These are phyloP conservation scores for Cottus gobio DNA, from an alignment of 2,113 vertebrate species.

Conservation along the genomic window DNA sequence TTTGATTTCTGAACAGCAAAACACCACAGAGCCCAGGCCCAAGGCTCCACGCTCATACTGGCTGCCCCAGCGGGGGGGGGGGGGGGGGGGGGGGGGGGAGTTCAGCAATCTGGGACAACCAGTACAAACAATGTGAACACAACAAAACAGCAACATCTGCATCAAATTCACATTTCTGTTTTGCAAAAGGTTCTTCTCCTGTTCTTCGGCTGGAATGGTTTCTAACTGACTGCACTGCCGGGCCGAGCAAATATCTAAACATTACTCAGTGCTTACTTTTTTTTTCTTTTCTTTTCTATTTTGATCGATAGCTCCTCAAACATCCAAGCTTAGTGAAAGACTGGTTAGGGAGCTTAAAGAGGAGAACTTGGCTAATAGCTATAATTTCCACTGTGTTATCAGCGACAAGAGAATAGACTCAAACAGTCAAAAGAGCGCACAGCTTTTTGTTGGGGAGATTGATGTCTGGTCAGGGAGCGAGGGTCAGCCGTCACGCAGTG, in stretches of 20 bases:
- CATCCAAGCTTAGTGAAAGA: constrained; percentile 28
- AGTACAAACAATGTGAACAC: constrained; percentile 24
- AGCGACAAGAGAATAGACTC: not conserved
- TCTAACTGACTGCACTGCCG: constrained; percentile 5
- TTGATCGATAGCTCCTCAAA: not conserved
- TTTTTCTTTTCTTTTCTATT: not conserved
- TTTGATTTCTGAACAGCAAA: constrained; percentile 45
- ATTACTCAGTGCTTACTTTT: constrained; percentile 9
- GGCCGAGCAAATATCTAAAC: not conserved
- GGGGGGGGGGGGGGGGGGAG: constrained; percentile 40
- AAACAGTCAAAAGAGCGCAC: not conserved
- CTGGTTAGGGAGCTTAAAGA: constrained; percentile 11
- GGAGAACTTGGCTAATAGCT: constrained; percentile 12
- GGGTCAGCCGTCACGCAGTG: constrained; percentile 57
- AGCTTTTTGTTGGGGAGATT: constrained; percentile 30
- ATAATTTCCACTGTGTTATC: constrained; percentile 9
- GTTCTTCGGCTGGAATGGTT: constrained; percentile 5
- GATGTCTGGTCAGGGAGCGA: constrained; percentile 43
- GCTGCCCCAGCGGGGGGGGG: constrained; percentile 46
- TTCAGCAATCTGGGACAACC: constrained; percentile 40
- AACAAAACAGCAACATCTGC: constrained; percentile 50
- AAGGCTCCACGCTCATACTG: constrained; percentile 59
- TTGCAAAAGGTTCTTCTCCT: constrained; percentile 27
- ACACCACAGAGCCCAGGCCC: constrained; percentile 43
- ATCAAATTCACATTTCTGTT: constrained; percentile 34